Evolutionary conservation across 1,140 invertebrate genomes (phyloP).

Genomic region (Listronotus bonariensis): DNA sequence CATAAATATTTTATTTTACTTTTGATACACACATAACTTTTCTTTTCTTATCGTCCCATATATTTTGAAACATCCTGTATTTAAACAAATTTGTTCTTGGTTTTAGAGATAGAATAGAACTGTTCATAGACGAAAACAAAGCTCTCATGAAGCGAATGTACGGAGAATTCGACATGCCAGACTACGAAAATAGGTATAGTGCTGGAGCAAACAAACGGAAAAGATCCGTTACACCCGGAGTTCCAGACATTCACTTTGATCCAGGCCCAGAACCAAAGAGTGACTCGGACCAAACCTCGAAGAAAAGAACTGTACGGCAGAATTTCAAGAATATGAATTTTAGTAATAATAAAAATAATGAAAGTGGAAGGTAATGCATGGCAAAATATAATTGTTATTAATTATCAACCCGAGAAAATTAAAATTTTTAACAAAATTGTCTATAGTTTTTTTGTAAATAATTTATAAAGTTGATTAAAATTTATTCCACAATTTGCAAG

Average conservation of each 20-base stretch:
- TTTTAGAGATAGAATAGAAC: slow-evolving; percentile 82
- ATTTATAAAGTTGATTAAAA: too few species aligned
- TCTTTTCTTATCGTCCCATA: too few species aligned
- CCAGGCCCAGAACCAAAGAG: slow-evolving; percentile 49
- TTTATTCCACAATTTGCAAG: too few species aligned
- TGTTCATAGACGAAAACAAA: slow-evolving; percentile 92
- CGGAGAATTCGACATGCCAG: slow-evolving; percentile 77
- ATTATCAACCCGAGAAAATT: too few species aligned
- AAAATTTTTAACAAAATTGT: background rate
- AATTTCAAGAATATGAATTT: slow-evolving; percentile 58
- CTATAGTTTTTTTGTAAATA: too few species aligned
- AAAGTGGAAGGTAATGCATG: slow-evolving; percentile 64
- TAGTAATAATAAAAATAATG: slow-evolving; percentile 60
- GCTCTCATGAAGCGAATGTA: slow-evolving; percentile 92
- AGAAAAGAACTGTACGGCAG: slow-evolving; percentile 61
- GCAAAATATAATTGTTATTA: background rate
- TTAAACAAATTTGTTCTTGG: too few species aligned
- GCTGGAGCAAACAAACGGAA: slow-evolving; percentile 55
- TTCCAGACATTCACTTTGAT: slow-evolving; percentile 58
- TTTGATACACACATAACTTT: too few species aligned
- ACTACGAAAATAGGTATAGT: slow-evolving; percentile 46
- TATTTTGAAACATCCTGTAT: too few species aligned
- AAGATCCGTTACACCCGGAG: slow-evolving; percentile 60
- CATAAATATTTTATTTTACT: too few species aligned
- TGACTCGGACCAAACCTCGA: slow-evolving; percentile 53